Percentiles rank a stretch among this genome's conserved stretches.
These are phyloP conservation scores for Laspeyria flexula DNA, from an alignment of 2,888 invertebrate species.

Conservation along the genomic window DNA sequence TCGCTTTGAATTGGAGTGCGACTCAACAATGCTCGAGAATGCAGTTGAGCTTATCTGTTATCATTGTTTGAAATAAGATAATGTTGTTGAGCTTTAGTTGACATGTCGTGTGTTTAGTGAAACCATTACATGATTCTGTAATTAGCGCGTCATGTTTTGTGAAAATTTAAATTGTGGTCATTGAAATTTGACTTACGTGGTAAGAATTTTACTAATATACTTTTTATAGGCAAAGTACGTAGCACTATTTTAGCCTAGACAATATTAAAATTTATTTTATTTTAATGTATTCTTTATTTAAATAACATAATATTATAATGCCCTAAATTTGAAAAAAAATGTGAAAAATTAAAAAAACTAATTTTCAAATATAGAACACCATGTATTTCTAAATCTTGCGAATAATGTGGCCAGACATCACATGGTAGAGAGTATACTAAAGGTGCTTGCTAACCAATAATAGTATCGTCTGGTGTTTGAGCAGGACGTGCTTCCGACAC, in stretches of 20 bases:
- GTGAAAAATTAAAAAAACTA: too few species aligned
- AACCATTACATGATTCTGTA: conserved; percentile 52
- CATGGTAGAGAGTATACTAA: too few species aligned
- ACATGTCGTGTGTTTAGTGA: conserved; percentile 54
- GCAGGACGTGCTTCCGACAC: conserved; percentile 12
- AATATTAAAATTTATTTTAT: too few species aligned
- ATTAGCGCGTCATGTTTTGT: conserved; percentile 45
- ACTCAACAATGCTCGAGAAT: conserved; percentile 50
- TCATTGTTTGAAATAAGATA: conserved; percentile 72
- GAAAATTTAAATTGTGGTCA: conserved; percentile 23
- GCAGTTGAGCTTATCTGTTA: conserved; percentile 68
- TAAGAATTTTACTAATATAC: neutral
- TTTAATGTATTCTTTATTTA: too few species aligned
- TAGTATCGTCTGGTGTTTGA: conserved; percentile 19
- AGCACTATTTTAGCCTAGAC: too few species aligned
- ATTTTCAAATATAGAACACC: too few species aligned
- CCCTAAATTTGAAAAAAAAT: too few species aligned
- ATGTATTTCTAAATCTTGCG: too few species aligned
- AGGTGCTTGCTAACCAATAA: too few species aligned
- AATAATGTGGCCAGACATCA: too few species aligned
- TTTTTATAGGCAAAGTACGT: too few species aligned
- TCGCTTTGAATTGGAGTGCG: conserved; percentile 31
- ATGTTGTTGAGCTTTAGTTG: conserved; percentile 58
- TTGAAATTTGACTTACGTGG: conserved; percentile 8
- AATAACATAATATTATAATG: too few species aligned